Evolutionary conservation across 2,113 vertebrate genomes (phyloP), one percentile per base, ranked within the genome.

Genomic region (Rhynchomys soricoides): DNA sequence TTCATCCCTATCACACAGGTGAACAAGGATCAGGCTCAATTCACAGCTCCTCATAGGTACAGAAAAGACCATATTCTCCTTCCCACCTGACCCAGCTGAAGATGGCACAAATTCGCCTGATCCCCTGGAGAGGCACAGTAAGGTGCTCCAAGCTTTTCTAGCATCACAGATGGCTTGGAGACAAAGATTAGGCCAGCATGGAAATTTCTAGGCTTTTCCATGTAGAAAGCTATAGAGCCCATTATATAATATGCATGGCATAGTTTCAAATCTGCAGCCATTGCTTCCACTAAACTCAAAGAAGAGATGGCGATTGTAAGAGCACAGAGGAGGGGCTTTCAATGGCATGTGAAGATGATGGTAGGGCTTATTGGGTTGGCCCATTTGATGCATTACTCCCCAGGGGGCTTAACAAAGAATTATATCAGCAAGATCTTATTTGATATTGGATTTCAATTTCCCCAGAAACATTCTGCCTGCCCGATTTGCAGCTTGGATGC

Each of bases 381-480:
- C 97, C 40, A 0, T 95, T 7, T 11, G 96, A 95, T 86, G 92
- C 96, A 96, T 97, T 98, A 98, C 97, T 97, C 98, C 92, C 96
- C 87, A 96, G 96, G 95, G 98, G 82, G 95, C 96, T 29, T 96
- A 97, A 96, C 98, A 96, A 97, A 98, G 96, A 98, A 98, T 98
- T 97, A 91, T 95, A 98, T 96, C 96, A 95, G 66, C 24, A 94
- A 45, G 93, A 98, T 98, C 96, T 97, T 96, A 98, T 98, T 97
- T 98, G 98, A 98, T 98, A 97, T 96, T 90, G 97, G 97, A 98
- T 98, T 98, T 98, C 98, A 97, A 97, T 98, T 98, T 73, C 98
- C 95, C 97, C 95, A 92, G 90, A 92, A 97, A 94, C 90, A 97
- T 97, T 93, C 97, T 5, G 34, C 94, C 45, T 82, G 96, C 94